Conservation (phyloP, 2,888 invertebrate genomes). For the Myopa tessellatipennis region DNA sequence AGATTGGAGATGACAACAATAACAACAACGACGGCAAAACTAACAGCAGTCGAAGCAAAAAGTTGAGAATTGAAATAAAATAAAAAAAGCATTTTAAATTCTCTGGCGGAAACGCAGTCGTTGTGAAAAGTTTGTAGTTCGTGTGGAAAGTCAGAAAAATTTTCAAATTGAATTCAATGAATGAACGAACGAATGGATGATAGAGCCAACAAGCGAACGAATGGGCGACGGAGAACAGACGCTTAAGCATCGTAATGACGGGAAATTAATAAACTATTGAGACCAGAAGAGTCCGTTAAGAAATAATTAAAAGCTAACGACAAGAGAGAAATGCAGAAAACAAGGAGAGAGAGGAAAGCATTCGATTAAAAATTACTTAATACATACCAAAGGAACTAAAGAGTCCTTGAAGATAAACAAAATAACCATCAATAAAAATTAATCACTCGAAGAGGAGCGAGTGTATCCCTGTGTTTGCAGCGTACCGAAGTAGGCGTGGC, state of each 20-base stretch:
- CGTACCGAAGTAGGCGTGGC: too few relatives aligned
- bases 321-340: background rate
- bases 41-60: background rate
- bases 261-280: constrained; percentile 20
- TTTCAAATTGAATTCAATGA: constrained; percentile 37
- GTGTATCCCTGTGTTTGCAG: too few relatives aligned
- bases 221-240: background rate
- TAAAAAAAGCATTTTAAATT: constrained; percentile 11
- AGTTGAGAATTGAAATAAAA: background rate
- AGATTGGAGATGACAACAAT: background rate
- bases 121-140: constrained; percentile 20
- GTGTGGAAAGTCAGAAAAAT: constrained; percentile 29
- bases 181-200: constrained; percentile 22
- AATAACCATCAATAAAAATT: too few relatives aligned
- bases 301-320: background rate
- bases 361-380: background rate
- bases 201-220: background rate
- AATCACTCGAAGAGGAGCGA: too few relatives aligned
- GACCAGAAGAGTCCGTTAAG: background rate
- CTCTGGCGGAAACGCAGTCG: constrained; percentile 34
- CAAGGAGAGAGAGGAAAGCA: background rate
- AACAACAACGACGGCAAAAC: background rate
- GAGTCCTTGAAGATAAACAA: background rate
- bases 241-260: background rate
- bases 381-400: background rate